Base-by-base conservation (phyloP, 2,113 vertebrate genomes). In the Zootoca vivipara region DNA sequence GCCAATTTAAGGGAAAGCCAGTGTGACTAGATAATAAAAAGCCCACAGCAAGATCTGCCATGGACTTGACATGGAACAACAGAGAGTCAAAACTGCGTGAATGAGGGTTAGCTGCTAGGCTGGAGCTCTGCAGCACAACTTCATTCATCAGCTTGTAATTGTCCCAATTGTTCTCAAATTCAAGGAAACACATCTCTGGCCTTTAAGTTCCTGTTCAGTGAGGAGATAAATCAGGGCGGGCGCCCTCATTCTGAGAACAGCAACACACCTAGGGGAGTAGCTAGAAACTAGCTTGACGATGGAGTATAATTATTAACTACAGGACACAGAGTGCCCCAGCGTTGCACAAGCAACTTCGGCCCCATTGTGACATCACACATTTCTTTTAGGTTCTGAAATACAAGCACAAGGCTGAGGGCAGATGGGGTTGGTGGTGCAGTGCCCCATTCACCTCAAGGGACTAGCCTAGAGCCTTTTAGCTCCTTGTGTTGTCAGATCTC, bases 121-220 rank as follows among this genome's bases (percentile, higher is more conserved):
- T 93, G 33, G 86, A 95, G 90, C 95, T 93, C 91, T 89, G 91
- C 93, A 92, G 92, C 91, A 92, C 89, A 90, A 93, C 94, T 95
- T 93, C 94, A 94, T 94, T 95, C 94, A 93, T 94, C 93, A 93
- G 83, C 89, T 91, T 94, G 94, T 93, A 95, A 96, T 95, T 96
- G 96, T 96, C 58, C 95, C 92, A 35, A 78, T 67, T 70, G 86
- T 87, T 83, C 87, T 42, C 93, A 95, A 95, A 96, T 96, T 96
- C 96, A 95, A 96, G 96, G 95, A 95, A 95, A 95, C 85, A 75
- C 94, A 91, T 84, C 93, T 93, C 10, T 93, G 92, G 95, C 95
- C 94, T 96, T 90, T 94, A 90, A 92, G 95, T 96, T 97, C 97
- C 95, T 96, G 96, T 96, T 97, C 92, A 93, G 95, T 95, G 95